These are phyloP conservation scores for Lophotriccus pileatus DNA, from an alignment of 2,797 vertebrate species.

Conservation along the genomic window DNA sequence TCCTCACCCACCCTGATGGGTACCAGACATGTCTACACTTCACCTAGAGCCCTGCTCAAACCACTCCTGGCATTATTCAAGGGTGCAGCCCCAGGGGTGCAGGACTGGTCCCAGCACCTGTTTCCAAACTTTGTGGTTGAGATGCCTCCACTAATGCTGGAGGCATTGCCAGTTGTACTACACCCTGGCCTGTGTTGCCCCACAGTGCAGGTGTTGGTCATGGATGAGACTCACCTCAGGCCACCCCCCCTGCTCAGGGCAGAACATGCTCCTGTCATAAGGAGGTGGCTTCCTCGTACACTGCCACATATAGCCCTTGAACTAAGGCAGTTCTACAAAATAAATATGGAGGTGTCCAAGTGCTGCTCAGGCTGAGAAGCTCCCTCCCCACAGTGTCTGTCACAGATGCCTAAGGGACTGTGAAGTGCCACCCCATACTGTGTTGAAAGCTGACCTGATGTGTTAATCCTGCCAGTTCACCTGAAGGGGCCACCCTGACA, in stretches of 20 bases:
- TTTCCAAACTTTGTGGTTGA: neutral
- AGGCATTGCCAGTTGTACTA: neutral
- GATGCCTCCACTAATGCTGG: neutral
- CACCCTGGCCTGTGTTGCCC: neutral
- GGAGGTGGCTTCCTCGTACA: neutral
- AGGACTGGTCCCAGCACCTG: accelerated
- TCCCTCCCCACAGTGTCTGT: accelerated
- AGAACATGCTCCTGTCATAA: neutral
- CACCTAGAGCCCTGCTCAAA: neutral
- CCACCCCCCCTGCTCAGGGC: neutral
- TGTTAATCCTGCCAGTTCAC: neutral
- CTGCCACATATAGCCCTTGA: neutral
- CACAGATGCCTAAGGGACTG: accelerated
- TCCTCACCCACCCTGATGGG: neutral
- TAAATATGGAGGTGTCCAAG: neutral
- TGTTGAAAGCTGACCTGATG: neutral
- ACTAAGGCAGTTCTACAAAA: neutral
- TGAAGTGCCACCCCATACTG: neutral
- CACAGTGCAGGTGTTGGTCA: neutral
- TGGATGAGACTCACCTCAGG: neutral
- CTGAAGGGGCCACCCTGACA: neutral
- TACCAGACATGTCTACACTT: neutral
- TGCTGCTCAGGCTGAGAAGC: neutral
- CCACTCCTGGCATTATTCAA: accelerated
- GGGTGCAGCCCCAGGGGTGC: neutral